These are phyloP conservation scores for Eupristina koningsbergeri DNA, from an alignment of 1,140 invertebrate species.

Conservation along the genomic window DNA sequence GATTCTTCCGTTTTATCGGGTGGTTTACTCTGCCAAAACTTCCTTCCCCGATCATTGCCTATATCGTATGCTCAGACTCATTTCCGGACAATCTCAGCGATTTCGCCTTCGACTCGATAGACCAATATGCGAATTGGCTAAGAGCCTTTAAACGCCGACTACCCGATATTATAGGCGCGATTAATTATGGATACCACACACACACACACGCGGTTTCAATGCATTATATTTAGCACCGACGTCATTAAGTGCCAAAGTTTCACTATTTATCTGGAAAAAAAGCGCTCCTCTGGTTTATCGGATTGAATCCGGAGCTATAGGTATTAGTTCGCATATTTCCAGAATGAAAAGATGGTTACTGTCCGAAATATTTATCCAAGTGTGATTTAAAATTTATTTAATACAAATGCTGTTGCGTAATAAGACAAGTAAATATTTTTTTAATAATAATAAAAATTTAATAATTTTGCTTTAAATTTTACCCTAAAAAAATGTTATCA, in stretches of 20 bases:
- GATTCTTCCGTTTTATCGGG: neutral
- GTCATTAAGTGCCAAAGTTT: neutral
- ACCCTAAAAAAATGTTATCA: no score
- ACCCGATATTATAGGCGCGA: neutral
- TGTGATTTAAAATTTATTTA: no score
- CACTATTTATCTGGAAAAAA: neutral
- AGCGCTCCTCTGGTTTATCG: neutral
- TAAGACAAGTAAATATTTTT: no score
- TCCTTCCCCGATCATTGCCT: neutral
- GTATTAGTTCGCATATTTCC: neutral
- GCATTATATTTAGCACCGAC: neutral
- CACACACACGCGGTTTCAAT: neutral
- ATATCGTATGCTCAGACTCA: neutral
- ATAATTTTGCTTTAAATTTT: no score
- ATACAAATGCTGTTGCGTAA: no score
- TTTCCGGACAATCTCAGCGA: neutral
- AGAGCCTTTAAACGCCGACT: slow-evolving; percentile 37
- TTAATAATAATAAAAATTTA: no score
- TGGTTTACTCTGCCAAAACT: slow-evolving; percentile 2
- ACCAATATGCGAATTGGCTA: slow-evolving; percentile 22
- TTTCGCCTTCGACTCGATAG: slow-evolving; percentile 1
- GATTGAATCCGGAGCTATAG: neutral
- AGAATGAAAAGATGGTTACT: no score
- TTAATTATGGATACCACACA: slow-evolving; percentile 31
- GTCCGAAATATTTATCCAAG: no score